phyloP scores from a whole-genome alignment of 1,140 invertebrate genomes.

The Brachionus sp. region DNA sequence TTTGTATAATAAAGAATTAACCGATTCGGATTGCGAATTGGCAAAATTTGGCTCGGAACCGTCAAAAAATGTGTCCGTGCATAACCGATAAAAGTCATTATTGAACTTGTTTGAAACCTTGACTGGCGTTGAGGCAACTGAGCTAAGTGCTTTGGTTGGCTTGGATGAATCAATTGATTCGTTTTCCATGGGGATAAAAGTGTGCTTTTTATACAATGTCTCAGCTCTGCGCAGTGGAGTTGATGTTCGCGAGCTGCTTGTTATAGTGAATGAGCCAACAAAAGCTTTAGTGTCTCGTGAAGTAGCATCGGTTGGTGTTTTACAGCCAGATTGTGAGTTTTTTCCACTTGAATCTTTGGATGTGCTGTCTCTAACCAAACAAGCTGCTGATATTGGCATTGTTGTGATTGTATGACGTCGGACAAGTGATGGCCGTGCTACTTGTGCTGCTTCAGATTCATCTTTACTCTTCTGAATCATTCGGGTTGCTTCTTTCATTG shows the following conservation, averaged over 20 bases:
- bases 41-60: slow-evolving; percentile 12
- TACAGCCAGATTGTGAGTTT: background rate
- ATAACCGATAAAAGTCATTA: slow-evolving; percentile 37
- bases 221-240: slow-evolving; percentile 8
- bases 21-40: background rate
- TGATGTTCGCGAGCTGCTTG: background rate
- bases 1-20: background rate
- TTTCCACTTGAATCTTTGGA: background rate
- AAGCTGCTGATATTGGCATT: slow-evolving; percentile 30
- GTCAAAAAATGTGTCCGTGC: slow-evolving; percentile 5
- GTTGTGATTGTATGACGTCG: slow-evolving; percentile 40
- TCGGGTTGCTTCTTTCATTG: background rate
- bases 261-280: slow-evolving; percentile 23
- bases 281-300: slow-evolving; percentile 3
- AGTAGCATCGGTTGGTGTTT: background rate
- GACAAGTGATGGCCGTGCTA: background rate
- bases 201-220: slow-evolving; percentile 13
- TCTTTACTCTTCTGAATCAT: background rate
- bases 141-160: background rate
- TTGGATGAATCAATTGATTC: background rate
- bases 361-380: background rate
- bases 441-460: background rate
- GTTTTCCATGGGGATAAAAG: background rate
- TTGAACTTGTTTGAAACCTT: slow-evolving; percentile 39
- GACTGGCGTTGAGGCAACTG: slow-evolving; percentile 14